Conservation (phyloP, 2,797 vertebrate genomes). For the Tadarida brasiliensis region DNA sequence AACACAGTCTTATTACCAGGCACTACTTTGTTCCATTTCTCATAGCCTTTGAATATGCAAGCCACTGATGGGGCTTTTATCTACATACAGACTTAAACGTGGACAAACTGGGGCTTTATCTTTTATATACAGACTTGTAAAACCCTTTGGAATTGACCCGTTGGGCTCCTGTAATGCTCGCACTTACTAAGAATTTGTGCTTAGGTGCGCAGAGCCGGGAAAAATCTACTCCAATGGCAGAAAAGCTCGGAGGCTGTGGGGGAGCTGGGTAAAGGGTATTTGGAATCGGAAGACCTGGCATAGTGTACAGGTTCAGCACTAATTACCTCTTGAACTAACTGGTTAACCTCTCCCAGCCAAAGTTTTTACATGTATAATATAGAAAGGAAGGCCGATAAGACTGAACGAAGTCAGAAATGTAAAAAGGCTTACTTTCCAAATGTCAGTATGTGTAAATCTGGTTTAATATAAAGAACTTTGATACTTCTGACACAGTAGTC, state of each 20-base stretch:
- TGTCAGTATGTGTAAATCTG: not conserved
- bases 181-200: not conserved
- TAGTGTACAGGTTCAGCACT: not conserved
- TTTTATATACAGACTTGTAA: slow-evolving; percentile 3
- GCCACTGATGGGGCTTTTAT: slow-evolving; percentile 21
- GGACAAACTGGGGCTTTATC: slow-evolving; percentile 27
- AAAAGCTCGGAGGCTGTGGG: not conserved
- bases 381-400: not conserved
- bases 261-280: not conserved
- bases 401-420: not conserved
- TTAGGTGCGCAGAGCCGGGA: not conserved
- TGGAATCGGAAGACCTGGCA: not conserved
- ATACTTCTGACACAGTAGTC: not conserved
- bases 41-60: not conserved
- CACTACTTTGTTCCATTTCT: not conserved
- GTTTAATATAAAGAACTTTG: slow-evolving; percentile 18
- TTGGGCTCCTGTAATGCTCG: not conserved
- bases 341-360: not conserved
- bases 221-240: not conserved
- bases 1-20: not conserved
- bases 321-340: not conserved
- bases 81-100: not conserved
- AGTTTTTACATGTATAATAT: not conserved
- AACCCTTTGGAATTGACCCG: slow-evolving; percentile 27
- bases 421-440: not conserved